Evolutionary conservation across 2,888 invertebrate species (phyloP), one percentile per base, ranked within the genome.

Genomic region (Tuta absoluta): DNA sequence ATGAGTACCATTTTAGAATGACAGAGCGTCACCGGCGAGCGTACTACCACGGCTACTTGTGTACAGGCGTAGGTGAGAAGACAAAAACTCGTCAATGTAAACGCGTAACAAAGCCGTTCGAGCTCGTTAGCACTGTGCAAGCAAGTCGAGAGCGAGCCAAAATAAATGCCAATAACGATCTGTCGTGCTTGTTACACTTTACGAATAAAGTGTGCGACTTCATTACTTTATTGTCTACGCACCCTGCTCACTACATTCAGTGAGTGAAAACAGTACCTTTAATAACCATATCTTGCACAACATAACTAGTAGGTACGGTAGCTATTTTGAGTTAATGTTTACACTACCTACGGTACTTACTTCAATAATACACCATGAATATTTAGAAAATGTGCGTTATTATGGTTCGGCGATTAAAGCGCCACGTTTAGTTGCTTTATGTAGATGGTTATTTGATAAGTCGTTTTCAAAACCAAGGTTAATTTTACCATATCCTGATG

Each of bases 111-210:
- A 80, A 77, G 74, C 80, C 71, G 76, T 49, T 71, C 76, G 75
- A 73, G 75, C 77, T 73, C 72, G 70, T 72, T 75, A 77, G 69
- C 74, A 72, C 72, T 75, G 72, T 77, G 74, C 71, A 65, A 75
- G 65, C 68, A 71, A 68, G 23, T 70, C 69, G 73, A 62, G 37
- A 70, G 75, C 23, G 72, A 71, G 83, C 82, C 83, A 84, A 84
- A 82, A 84, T 79, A 75, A 79, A 82, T 80, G 78, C 78, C 81
- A 81, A 82, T 81, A 79, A 76, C 75, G 67, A 68, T 70, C 66
- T 63, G 73, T 76, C 73, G 79, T 74, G 71, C 73, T 79, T 74
- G 71, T 78, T 75, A 77, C 73, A 57, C 45, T 56, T 24, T n/a
- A 48, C 57, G 58, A 33, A 53, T 63, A 56, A 62, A 63, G 57